Evolutionary conservation across 2,888 invertebrate genomes (phyloP).

Genomic region (Balanococcus diminutus): DNA sequence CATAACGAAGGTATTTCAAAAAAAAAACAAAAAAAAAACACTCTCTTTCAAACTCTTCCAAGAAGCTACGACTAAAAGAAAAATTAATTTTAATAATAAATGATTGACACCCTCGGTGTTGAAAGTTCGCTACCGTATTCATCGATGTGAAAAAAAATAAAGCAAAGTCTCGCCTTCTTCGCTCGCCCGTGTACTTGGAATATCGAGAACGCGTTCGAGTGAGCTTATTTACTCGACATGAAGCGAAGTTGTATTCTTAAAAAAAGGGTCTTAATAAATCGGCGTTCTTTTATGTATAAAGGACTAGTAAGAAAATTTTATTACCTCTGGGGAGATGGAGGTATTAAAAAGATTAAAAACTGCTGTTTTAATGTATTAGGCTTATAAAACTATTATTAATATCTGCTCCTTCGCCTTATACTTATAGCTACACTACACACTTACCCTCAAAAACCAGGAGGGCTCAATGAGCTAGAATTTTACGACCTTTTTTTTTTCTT

Average conservation of each 20-base stretch:
- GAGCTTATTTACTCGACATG: constrained; percentile 30
- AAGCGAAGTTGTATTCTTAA: not conserved
- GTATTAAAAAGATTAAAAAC: constrained; percentile 44
- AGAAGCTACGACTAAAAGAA: not conserved
- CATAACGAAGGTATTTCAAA: not conserved
- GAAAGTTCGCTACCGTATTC: not conserved
- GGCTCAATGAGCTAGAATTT: not conserved
- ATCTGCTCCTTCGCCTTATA: not conserved
- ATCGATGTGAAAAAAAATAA: not conserved
- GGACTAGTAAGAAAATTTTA: constrained; percentile 5
- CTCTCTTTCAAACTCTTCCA: not conserved
- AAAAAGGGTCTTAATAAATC: constrained; percentile 37
- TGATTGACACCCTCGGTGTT: constrained; percentile 28
- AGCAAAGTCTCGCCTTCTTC: not conserved
- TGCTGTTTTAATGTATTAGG: constrained; percentile 24
- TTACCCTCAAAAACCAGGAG: not conserved
- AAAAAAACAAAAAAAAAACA: not conserved
- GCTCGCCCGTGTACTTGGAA: not conserved
- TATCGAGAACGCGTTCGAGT: constrained; percentile 11
- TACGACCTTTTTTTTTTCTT: not conserved
- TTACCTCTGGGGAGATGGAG: constrained; percentile 23
- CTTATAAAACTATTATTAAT: constrained; percentile 38
- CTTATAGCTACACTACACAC: not conserved
- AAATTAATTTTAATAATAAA: constrained; percentile 40
- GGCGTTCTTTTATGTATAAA: not conserved